A percentile compares a stretch with the other conserved stretches of the same genome.
Evolutionary conservation across 2,888 invertebrate species (phyloP).

Genomic region (Piscicola geometra): DNA sequence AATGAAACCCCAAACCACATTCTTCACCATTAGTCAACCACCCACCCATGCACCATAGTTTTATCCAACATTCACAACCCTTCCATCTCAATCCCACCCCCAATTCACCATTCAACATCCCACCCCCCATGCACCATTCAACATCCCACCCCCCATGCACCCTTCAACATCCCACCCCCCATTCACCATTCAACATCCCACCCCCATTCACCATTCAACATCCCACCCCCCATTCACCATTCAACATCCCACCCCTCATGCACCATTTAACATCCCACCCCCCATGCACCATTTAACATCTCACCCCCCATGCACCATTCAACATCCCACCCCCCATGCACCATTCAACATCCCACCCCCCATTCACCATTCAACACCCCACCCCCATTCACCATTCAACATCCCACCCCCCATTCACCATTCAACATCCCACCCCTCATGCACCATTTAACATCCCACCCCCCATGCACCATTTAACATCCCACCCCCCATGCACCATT

Average conservation of each 20-base stretch:
- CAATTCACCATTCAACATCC: not conserved
- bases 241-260: not conserved
- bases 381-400: not conserved
- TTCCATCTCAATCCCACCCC: not conserved
- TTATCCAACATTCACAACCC: not conserved
- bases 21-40: not conserved
- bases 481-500: not conserved
- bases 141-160: not conserved
- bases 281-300: not conserved
- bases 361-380: not conserved
- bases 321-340: conserved; percentile 75
- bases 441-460: not conserved
- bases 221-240: not conserved
- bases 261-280: not conserved
- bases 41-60: not conserved
- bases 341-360: not conserved
- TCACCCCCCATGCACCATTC: not conserved
- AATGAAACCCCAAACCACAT: not conserved
- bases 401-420: not conserved
- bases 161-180: no score
- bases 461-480: not conserved
- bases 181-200: not conserved
- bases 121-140: not conserved
- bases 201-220: not conserved
- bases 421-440: not conserved